Evolutionary conservation across 2,888 invertebrate species (phyloP).

Genomic region (Drepana falcataria): DNA sequence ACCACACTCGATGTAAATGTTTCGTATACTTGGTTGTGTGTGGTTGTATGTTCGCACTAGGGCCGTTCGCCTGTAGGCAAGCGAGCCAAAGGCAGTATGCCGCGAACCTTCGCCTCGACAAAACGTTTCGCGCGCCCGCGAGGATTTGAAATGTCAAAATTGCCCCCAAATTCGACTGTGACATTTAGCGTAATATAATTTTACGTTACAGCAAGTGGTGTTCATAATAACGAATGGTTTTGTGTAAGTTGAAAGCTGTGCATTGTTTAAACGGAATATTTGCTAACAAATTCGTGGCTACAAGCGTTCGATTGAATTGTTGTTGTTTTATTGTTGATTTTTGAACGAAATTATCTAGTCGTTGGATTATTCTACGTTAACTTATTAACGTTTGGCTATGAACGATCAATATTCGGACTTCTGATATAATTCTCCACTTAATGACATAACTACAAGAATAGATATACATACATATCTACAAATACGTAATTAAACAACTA

Average conservation of each 20-base stretch:
- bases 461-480: too few species aligned
- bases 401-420: too few species aligned
- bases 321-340: slow-evolving; percentile 14
- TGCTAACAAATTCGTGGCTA: slow-evolving; percentile 10
- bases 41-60: slow-evolving; percentile 20
- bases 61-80: slow-evolving; percentile 21
- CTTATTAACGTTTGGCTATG: too few species aligned
- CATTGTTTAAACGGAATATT: slow-evolving; percentile 13
- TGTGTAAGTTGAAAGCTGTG: slow-evolving; percentile 5
- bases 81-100: slow-evolving; percentile 26
- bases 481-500: too few species aligned
- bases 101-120: slow-evolving; percentile 25
- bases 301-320: slow-evolving; percentile 1
- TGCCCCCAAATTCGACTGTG: slow-evolving; percentile 25
- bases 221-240: slow-evolving; percentile 19
- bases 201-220: not conserved
- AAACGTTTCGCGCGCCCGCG: slow-evolving; percentile 13
- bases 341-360: slow-evolving; percentile 7
- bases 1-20: slow-evolving; percentile 14
- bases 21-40: slow-evolving; percentile 14
- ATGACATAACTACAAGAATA: too few species aligned
- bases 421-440: too few species aligned
- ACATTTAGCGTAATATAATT: slow-evolving; percentile 11
- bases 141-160: slow-evolving; percentile 13
- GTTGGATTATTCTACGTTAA: not conserved